Evolutionary conservation across 1,140 invertebrate genomes (phyloP).

Genomic region (Drosophila miranda): DNA sequence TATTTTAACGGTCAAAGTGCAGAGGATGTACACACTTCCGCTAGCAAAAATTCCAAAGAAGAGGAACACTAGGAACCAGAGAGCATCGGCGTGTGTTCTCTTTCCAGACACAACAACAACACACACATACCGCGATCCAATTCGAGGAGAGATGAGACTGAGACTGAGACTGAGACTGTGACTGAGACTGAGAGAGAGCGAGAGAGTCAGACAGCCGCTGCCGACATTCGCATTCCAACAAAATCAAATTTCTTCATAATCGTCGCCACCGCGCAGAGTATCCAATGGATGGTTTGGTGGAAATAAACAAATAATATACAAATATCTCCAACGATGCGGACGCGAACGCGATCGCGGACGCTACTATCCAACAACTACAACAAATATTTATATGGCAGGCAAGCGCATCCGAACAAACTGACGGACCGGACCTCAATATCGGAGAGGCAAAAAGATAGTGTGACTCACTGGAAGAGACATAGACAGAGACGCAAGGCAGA

Average conservation of each 20-base stretch:
- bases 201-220: slow-evolving; percentile 43
- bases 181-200: slow-evolving; percentile 22
- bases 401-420: slow-evolving; percentile 59
- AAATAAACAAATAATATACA: slow-evolving; percentile 58
- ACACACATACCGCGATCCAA: slow-evolving; percentile 36
- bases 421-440: slow-evolving; percentile 41
- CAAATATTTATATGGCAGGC: slow-evolving; percentile 18
- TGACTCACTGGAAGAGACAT: slow-evolving; percentile 40
- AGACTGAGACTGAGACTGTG: slow-evolving; percentile 7
- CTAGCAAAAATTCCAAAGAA: slow-evolving; percentile 34
- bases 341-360: slow-evolving; percentile 17
- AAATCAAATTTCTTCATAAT: slow-evolving; percentile 78
- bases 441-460: slow-evolving; percentile 25
- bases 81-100: too few relatives aligned
- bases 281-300: slow-evolving; percentile 30
- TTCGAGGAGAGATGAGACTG: slow-evolving; percentile 14
- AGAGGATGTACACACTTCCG: slow-evolving; percentile 69
- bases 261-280: slow-evolving; percentile 39
- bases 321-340: slow-evolving; percentile 30
- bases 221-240: slow-evolving; percentile 70
- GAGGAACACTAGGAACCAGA: too few relatives aligned
- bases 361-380: slow-evolving; percentile 41
- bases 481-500: slow-evolving; percentile 9
- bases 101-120: slow-evolving; percentile 21
- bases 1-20: too few relatives aligned